A percentile compares a stretch with the other conserved stretches of the same genome.
Evolutionary conservation across 2,113 vertebrate species (phyloP).

Genomic region (Ochotona princeps): DNA sequence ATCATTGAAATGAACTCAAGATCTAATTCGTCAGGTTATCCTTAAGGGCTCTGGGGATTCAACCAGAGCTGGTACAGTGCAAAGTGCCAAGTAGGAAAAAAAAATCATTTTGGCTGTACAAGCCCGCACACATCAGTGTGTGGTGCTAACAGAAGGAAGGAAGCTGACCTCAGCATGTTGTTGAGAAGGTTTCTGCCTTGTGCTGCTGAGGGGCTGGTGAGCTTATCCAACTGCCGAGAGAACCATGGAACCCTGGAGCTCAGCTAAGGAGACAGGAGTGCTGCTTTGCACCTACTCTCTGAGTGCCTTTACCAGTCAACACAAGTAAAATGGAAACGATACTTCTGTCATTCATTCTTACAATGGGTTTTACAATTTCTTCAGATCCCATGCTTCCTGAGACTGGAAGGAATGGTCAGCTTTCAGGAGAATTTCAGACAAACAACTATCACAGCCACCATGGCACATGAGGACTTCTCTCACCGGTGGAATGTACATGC

Average conservation of each 20-base stretch:
- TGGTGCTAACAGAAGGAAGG: too few relatives aligned
- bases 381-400: neutral
- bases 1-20: neutral
- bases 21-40: neutral
- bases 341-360: neutral
- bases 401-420: neutral
- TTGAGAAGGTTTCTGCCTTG: neutral
- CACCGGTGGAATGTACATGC: neutral
- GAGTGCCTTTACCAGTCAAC: neutral
- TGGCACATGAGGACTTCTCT: neutral
- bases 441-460: neutral
- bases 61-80: neutral
- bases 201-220: neutral
- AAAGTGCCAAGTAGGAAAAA: neutral
- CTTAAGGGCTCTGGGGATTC: too few relatives aligned
- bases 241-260: rapidly evolving
- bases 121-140: neutral
- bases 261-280: neutral
- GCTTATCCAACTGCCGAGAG: neutral
- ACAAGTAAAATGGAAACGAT: neutral
- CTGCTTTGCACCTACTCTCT: neutral
- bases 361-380: neutral
- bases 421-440: too few relatives aligned
- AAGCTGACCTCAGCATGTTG: rapidly evolving
- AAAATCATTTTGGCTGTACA: neutral